Evolutionary conservation across 92 coral and sea anemone genomes (phyloP).

Genomic region (Desmophyllum pertusum): DNA sequence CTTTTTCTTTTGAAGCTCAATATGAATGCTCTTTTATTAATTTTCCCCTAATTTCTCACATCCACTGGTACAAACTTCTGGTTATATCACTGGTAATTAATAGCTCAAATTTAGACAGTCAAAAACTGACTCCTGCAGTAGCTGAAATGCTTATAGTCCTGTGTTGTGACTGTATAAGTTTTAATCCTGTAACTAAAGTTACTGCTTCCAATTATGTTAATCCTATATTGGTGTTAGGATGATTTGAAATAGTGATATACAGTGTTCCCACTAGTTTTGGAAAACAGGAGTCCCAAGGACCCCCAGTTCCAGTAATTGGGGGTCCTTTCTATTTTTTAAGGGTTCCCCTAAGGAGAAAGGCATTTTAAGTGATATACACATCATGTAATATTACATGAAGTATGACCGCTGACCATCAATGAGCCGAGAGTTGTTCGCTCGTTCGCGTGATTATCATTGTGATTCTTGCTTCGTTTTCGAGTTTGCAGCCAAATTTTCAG

Average conservation of each 20-base stretch:
- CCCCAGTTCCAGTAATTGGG: no score
- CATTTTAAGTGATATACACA: no score
- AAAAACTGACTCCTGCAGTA: not conserved
- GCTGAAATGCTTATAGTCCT: not conserved
- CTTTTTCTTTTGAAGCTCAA: not conserved
- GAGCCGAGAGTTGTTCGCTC: no score
- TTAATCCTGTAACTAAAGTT: not conserved
- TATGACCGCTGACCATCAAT: no score
- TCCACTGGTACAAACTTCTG: not conserved
- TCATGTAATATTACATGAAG: no score
- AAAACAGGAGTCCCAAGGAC: no score
- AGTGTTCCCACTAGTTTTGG: no score
- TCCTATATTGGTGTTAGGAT: not conserved
- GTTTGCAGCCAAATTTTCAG: no score
- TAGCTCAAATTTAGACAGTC: not conserved
- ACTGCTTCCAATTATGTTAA: not conserved
- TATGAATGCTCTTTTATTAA: not conserved
- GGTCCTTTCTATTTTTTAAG: no score
- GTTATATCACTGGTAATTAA: not conserved
- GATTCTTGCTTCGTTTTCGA: no score
- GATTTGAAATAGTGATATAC: not conserved
- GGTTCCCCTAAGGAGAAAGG: no score
- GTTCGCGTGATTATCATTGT: no score
- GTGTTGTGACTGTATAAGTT: not conserved
- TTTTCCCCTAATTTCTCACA: not conserved